Base-by-base conservation (phyloP, 2,113 vertebrate genomes). In the Opisthocomus hoazin region DNA sequence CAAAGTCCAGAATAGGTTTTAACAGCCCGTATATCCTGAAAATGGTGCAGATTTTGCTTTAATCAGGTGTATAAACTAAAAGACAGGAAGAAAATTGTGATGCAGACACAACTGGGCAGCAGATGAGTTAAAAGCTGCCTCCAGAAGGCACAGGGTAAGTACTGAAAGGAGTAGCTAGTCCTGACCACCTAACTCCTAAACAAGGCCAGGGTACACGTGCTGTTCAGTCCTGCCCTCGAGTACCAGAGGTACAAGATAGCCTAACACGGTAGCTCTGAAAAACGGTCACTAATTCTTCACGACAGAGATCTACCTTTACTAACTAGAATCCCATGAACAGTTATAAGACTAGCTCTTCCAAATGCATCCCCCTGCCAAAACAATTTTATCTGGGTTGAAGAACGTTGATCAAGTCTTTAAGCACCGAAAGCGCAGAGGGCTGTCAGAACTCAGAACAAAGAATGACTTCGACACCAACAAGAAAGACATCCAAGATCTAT, bases 161-260 rank as follows among this genome's bases (percentile, higher is more conserved):
- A 43, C 21, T 19, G 63, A 51, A 51, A 57, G 51, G 3, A 69
- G 73, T 0, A 80, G 24, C 29, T 54, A 21, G 16, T 19, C 57
- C 58, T 9, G 24, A 75, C 54, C 1, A 15, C 8, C 32, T 3
- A 5, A 11, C 11, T 66, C 22, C 36, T 41, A 15, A 1, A 0
- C 5, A 46, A 64, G 34, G 16, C 37, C 41, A 58, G 48, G 46
- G 27, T 10, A 51, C 8, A 1, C 1, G 7, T 16, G 23, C 58
- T 68, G 15, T 46, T n/a, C 39, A 29, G 46, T 6, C 21, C 60
- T 66, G 69, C 34, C 51, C 43, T 29, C n/a, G 36, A 8, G 13
- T 2, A 41, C 11, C 34, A 56, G 71, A 39, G 36, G 11, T 11
- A 30, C 45, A 60, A 51, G n/a, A 6, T 9, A 48, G 36, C 46